Percentiles rank a stretch among this genome's conserved stretches.
These are phyloP conservation scores for Portunus trituberculatus DNA, from an alignment of 1,140 invertebrate genomes.

Conservation along the genomic window DNA sequence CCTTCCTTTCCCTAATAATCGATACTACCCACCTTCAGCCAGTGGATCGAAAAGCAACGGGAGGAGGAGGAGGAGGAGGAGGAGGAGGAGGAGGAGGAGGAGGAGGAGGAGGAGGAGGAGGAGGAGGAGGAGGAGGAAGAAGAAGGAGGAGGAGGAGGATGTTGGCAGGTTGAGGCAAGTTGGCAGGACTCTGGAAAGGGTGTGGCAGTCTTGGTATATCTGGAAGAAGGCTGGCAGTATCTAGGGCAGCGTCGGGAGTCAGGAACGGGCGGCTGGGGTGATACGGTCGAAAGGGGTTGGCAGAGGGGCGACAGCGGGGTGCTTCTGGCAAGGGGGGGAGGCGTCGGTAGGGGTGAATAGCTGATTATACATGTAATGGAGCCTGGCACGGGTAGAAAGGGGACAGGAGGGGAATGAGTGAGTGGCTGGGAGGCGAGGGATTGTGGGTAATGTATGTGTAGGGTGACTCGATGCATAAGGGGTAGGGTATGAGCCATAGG, in stretches of 20 bases:
- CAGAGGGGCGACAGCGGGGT: not conserved
- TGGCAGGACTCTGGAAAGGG: not conserved
- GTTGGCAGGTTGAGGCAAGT: not conserved
- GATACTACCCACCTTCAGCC: not conserved
- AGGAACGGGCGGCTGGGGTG: not conserved
- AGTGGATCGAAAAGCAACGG: conserved; percentile 10
- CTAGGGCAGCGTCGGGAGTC: not conserved
- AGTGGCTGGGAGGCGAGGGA: not conserved
- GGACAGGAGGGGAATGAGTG: not conserved
- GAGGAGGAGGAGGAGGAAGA: conserved; percentile 26
- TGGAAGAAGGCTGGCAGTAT: not conserved
- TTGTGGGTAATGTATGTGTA: not conserved
- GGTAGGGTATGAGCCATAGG: too few relatives aligned
- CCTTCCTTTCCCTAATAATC: not conserved
- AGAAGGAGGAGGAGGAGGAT: conserved; percentile 4
- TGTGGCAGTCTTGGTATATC: not conserved
- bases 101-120: conserved; percentile 30
- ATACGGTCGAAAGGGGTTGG: not conserved
- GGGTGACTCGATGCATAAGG: not conserved
- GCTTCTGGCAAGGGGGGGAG: not conserved
- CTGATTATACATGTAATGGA: not conserved
- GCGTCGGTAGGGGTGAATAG: not conserved
- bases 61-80: conserved; percentile 26
- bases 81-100: conserved; percentile 25
- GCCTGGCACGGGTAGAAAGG: not conserved